Base-by-base conservation (phyloP, 2,797 vertebrate genomes). In the Betta splendens region DNA sequence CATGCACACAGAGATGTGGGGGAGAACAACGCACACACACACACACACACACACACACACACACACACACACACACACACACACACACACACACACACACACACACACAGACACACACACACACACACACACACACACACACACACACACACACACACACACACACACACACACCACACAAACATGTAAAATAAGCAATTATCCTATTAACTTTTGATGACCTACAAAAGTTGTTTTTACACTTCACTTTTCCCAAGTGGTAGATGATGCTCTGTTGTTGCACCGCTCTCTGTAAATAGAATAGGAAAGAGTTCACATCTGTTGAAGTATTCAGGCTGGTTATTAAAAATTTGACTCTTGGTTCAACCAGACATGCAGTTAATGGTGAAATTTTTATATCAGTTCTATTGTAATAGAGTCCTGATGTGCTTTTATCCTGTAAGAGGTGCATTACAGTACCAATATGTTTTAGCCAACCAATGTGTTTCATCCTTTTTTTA, bases 181-280 rank as follows among this genome's bases (percentile, higher is more conserved):
- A 57, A 81, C 75, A 59, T 75, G 59, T 72, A 79, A 86, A 87
- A 85, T 81, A 90, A 85, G 85, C 86, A 87, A 90, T 91, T 87
- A 90, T 85, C 69, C 76, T 76, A 88, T 86, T 90, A 88, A 89
- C 80, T 84, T 88, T 85, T 89, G 79, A 89, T 87, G 82, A 81
- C 79, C 83, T 82, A 75, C 75, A 87, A 88, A 89, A 86, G 82
- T 90, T 85, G 51, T 79, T 83, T 77, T 82, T 45, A 47, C 46
- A 40, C 57, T 52, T 69, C 46, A 43, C 31, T 17, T 52, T 61
- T 73, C 72, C 74, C 72, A 59, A 33, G 64, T 58, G 79, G 64
- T 67, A 69, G 32, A 62, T 13, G 62, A 68, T 26, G 48, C 21
- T n/a, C 18, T 26, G 26, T 33, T 28, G 26, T 28, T 28, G 26